A percentile compares a stretch with the other conserved stretches of the same genome.
phyloP scores from a whole-genome alignment of 2,888 invertebrate species.

The Halocaridina rubra region DNA sequence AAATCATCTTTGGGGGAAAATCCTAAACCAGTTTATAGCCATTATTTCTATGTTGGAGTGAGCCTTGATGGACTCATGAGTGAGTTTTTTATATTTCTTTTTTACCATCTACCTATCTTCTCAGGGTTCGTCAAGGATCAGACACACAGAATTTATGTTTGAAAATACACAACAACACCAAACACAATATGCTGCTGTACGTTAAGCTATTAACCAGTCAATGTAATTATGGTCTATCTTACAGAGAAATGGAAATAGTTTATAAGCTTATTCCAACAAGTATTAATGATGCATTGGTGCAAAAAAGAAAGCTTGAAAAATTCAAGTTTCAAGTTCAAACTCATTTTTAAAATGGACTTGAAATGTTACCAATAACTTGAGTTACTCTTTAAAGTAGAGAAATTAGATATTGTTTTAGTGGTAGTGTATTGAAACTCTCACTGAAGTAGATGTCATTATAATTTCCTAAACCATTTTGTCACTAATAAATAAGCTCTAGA shows the following conservation, averaged over 20 bases:
- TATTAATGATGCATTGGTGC: slow-evolving; percentile 14
- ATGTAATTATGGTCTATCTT: slow-evolving; percentile 29
- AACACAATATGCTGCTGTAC: slow-evolving; percentile 40
- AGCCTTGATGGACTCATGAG: neutral
- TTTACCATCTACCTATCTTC: slow-evolving; percentile 12
- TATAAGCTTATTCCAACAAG: slow-evolving; percentile 38
- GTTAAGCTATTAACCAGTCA: slow-evolving; percentile 32
- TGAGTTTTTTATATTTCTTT: neutral
- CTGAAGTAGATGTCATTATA: too few species aligned
- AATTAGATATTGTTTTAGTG: too few species aligned
- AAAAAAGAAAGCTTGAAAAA: neutral
- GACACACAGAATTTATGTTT: slow-evolving; percentile 30
- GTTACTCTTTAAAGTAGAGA: too few species aligned
- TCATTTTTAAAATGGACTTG: neutral
- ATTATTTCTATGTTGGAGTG: neutral
- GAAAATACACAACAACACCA: slow-evolving; percentile 49
- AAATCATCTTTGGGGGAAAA: neutral
- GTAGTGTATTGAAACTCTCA: too few species aligned
- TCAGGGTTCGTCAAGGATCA: slow-evolving; percentile 30
- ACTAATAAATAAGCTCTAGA: too few species aligned
- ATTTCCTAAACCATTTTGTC: too few species aligned
- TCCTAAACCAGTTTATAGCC: neutral
- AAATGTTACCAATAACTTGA: too few species aligned
- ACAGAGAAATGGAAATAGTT: neutral
- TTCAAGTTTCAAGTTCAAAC: neutral